Conservation (phyloP, 2,888 invertebrate species). For the Dioctria rufipes region DNA sequence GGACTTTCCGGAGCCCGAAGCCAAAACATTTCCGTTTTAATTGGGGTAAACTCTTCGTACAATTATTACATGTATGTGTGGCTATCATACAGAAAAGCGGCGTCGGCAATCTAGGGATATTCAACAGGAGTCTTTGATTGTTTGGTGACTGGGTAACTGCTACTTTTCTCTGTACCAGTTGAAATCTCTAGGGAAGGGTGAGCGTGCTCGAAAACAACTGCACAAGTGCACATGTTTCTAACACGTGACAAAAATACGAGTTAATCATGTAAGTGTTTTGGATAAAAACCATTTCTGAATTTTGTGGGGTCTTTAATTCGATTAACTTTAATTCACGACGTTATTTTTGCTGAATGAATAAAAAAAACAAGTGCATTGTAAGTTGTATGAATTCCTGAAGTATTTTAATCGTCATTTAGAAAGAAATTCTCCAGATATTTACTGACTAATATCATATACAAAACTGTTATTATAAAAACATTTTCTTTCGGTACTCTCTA, state of each 20-base stretch:
- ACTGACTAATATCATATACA: too few relatives aligned
- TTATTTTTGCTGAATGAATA: too few relatives aligned
- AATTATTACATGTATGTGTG: slow-evolving; percentile 26
- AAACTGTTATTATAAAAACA: too few relatives aligned
- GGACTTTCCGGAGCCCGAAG: slow-evolving; percentile 1
- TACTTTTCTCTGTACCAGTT: slow-evolving; percentile 24
- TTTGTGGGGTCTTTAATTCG: slow-evolving; percentile 20
- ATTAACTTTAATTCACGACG: slow-evolving; percentile 7
- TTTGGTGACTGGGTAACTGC: neutral
- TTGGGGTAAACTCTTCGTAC: slow-evolving; percentile 26
- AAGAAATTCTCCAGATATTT: too few relatives aligned
- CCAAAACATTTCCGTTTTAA: neutral
- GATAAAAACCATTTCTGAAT: slow-evolving; percentile 50
- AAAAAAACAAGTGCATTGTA: too few relatives aligned
- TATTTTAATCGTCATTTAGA: too few relatives aligned
- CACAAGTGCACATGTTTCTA: slow-evolving; percentile 40
- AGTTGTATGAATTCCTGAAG: too few relatives aligned
- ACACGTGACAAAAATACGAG: slow-evolving; percentile 59
- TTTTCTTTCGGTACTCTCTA: too few relatives aligned
- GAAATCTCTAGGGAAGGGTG: slow-evolving; percentile 22
- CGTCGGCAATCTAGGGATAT: neutral
- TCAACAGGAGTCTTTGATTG: slow-evolving; percentile 33
- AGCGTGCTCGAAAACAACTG: neutral
- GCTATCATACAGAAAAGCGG: slow-evolving; percentile 10
- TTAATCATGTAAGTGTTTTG: slow-evolving; percentile 60